phyloP scores from a whole-genome alignment of 2,113 vertebrate genomes.

The Glaucidium brasilianum region DNA sequence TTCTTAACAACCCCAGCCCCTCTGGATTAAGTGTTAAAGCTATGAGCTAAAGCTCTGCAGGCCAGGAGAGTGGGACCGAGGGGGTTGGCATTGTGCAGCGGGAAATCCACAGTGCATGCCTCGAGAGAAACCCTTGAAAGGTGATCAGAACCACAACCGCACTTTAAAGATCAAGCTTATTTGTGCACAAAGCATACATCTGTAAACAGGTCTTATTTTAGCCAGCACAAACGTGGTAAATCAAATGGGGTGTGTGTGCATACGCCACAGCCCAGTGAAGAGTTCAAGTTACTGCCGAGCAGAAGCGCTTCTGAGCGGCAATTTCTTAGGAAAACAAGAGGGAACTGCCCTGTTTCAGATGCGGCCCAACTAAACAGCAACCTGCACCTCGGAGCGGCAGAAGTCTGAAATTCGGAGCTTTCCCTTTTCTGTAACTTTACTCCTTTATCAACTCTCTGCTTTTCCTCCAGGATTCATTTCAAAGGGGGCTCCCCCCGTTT shows the following conservation, averaged over 20 bases:
- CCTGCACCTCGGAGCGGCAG: not conserved
- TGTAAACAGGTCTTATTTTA: constrained; percentile 19
- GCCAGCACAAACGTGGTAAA: not conserved
- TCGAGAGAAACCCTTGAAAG: not conserved
- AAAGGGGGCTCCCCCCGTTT: constrained; percentile 18
- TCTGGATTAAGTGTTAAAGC: not conserved
- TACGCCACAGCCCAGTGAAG: not conserved
- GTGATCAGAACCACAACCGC: not conserved
- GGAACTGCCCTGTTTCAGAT: not conserved
- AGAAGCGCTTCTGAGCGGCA: not conserved
- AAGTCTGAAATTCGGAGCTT: not conserved
- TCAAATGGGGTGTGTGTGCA: not conserved
- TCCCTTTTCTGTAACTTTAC: not conserved
- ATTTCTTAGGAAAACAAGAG: not conserved
- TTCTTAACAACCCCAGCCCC: not conserved
- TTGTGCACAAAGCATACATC: not conserved
- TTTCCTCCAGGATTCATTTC: constrained; percentile 47
- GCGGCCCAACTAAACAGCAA: not conserved
- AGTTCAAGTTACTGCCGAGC: not conserved
- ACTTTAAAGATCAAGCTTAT: not conserved
- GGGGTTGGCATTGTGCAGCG: not conserved
- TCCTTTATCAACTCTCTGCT: not conserved
- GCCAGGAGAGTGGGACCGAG: not conserved
- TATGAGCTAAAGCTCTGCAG: not conserved
- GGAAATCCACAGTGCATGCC: not conserved